Evolutionary conservation across 2,888 invertebrate species (phyloP), one percentile per base, ranked within the genome.

Genomic region (Epirrhoe alternata): DNA sequence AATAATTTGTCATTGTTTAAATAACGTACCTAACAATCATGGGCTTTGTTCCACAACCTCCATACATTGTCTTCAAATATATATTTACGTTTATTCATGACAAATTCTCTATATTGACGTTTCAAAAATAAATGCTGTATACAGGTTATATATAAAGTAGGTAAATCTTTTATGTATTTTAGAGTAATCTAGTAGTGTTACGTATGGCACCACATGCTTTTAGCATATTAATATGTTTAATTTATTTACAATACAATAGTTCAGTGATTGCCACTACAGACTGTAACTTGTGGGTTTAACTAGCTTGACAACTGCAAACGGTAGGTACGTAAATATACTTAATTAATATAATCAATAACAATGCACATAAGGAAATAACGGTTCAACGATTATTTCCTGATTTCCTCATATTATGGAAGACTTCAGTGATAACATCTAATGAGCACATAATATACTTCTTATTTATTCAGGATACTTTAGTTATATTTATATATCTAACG

Each of bases 161-260:
- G 69, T 69, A 61, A 72, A 72, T 71, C 68, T 74, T 70, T 78
- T 76, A 76, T 76, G 78, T 81, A 76, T 79, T 85, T 49, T 79
- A 83, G 83, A 86, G 86, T 86, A 86, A 83, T 86, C 81, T 82
- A 87, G 86, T 85, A 87, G 86, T 88, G 86, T 87, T 86, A 60
- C 54, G 45, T 68, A 93, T 93, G 93, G 93, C 93, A 93, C 92
- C 87, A 85, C 87, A 91, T 91, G 92, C 93, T 92, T 90, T 88
- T 71, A 93, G 91, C 92, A 92, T 84, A 84, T 77, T 38, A 33
- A 80, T 77, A 75, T 33, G 33, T 42, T 42, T 42, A 42, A 12
- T 77, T 85, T 47, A 88, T 87, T 79, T 86, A 87, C 85, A 88
- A 24, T 86, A 87, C 85, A 88, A 24, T 24, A 24, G 70, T 76